Evolutionary conservation across 2,797 vertebrate genomes (phyloP).

Genomic region (Alauda arvensis): DNA sequence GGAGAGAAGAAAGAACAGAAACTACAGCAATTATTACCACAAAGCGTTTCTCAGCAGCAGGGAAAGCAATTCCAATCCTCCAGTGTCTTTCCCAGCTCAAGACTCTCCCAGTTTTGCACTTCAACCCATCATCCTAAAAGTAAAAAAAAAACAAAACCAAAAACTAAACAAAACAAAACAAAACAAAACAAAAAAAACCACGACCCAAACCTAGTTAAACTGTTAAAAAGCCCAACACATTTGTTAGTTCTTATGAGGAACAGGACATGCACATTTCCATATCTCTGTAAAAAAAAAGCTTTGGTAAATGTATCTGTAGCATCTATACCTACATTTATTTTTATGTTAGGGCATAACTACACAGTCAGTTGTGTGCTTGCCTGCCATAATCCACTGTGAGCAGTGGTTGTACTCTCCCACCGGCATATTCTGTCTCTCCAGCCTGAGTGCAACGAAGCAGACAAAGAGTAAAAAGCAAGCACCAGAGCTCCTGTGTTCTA

Average conservation of each 20-base stretch:
- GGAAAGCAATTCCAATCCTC: background rate
- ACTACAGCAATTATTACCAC: background rate
- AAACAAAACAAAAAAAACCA: background rate
- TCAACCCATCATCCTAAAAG: background rate
- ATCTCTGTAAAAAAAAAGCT: background rate
- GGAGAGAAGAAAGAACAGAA: background rate
- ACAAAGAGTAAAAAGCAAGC: background rate
- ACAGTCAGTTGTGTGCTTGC: background rate
- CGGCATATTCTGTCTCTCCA: background rate
- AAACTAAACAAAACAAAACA: no score
- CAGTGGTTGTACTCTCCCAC: background rate
- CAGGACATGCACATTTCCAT: background rate
- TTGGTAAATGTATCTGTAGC: background rate
- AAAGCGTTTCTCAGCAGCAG: background rate
- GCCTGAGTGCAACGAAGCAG: background rate
- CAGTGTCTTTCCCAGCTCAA: background rate
- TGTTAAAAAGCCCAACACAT: background rate
- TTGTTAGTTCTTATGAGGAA: background rate
- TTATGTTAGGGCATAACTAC: background rate
- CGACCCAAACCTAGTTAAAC: background rate
- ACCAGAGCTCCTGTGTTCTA: background rate
- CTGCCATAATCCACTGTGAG: background rate
- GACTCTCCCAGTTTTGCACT: accelerated
- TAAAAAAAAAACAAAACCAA: background rate
- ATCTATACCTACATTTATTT: background rate